phyloP scores from a whole-genome alignment of 92 coral and sea anemone genomes.

The Porites lobata region DNA sequence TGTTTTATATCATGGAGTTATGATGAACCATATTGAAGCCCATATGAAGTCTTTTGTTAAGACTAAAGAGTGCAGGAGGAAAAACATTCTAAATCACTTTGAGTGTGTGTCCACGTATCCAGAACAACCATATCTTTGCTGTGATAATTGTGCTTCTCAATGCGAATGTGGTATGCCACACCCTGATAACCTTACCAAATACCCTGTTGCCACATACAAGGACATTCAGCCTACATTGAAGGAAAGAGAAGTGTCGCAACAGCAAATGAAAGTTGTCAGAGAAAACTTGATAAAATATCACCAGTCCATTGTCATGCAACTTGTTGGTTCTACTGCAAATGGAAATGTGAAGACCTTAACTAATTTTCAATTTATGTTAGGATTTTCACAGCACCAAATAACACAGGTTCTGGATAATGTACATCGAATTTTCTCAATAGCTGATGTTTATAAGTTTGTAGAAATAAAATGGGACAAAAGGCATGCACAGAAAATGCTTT shows the following conservation, averaged over 20 bases:
- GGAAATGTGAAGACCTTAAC: slow-evolving; percentile 57
- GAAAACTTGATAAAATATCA: slow-evolving; percentile 37
- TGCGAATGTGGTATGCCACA: slow-evolving; percentile 59
- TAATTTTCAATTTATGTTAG: slow-evolving; percentile 62
- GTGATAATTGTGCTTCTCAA: slow-evolving; percentile 39
- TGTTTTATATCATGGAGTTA: slow-evolving; percentile 54
- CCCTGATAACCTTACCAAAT: slow-evolving; percentile 20
- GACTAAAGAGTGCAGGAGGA: slow-evolving; percentile 62
- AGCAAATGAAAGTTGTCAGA: slow-evolving; percentile 45
- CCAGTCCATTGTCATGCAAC: slow-evolving; percentile 19
- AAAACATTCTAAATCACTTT: slow-evolving; percentile 47
- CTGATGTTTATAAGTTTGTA: slow-evolving; percentile 45
- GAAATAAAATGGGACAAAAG: slow-evolving; percentile 72
- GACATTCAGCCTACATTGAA: neutral
- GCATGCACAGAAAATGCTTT: slow-evolving; percentile 51
- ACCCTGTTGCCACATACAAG: slow-evolving; percentile 10
- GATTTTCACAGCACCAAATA: slow-evolving; percentile 64
- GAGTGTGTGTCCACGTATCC: slow-evolving; percentile 8
- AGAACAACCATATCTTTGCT: slow-evolving; percentile 37
- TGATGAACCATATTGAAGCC: neutral
- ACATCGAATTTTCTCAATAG: slow-evolving; percentile 32
- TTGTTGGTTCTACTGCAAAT: slow-evolving; percentile 47
- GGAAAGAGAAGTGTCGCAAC: slow-evolving; percentile 16
- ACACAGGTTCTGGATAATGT: slow-evolving; percentile 61
- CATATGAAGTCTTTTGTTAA: slow-evolving; percentile 37